These are phyloP conservation scores for Nemotelus pantherinus DNA, from an alignment of 2,888 invertebrate species.

Conservation along the genomic window DNA sequence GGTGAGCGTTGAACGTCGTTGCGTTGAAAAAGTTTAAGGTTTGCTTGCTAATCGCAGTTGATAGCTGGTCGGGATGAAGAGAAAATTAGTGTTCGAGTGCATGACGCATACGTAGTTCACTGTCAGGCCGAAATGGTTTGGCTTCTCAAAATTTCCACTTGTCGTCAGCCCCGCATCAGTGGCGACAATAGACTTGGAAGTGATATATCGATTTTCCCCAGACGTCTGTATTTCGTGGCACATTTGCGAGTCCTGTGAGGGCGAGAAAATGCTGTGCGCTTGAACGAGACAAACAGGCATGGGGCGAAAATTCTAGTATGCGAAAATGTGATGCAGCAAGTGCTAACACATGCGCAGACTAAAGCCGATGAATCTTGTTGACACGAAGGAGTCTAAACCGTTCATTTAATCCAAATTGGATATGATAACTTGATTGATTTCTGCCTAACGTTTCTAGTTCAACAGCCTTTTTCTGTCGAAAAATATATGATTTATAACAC, in stretches of 20 bases:
- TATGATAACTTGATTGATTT: too few relatives aligned
- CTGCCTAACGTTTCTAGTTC: too few relatives aligned
- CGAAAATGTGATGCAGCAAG: constrained; percentile 30
- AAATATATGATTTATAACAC: too few relatives aligned
- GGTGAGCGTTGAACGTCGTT: background rate
- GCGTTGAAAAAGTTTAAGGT: constrained; percentile 19
- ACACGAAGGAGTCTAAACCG: too few relatives aligned
- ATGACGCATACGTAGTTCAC: constrained; percentile 30
- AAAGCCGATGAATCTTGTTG: too few relatives aligned
- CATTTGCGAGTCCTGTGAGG: background rate
- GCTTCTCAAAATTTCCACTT: background rate
- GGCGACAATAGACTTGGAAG: background rate
- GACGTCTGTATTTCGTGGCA: background rate
- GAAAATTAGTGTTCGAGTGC: constrained; percentile 3
- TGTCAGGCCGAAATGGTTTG: background rate
- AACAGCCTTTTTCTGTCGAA: too few relatives aligned
- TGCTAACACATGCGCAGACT: constrained; percentile 22
- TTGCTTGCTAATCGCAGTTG: background rate
- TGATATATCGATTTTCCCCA: constrained; percentile 19
- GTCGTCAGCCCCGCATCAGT: background rate
- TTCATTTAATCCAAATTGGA: too few relatives aligned
- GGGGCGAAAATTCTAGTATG: background rate
- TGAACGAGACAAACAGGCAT: constrained; percentile 7
- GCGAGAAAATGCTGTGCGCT: background rate
- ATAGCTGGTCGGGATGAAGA: constrained; percentile 3